phyloP scores from a whole-genome alignment of 1,140 invertebrate species.

The Drosophila auraria region DNA sequence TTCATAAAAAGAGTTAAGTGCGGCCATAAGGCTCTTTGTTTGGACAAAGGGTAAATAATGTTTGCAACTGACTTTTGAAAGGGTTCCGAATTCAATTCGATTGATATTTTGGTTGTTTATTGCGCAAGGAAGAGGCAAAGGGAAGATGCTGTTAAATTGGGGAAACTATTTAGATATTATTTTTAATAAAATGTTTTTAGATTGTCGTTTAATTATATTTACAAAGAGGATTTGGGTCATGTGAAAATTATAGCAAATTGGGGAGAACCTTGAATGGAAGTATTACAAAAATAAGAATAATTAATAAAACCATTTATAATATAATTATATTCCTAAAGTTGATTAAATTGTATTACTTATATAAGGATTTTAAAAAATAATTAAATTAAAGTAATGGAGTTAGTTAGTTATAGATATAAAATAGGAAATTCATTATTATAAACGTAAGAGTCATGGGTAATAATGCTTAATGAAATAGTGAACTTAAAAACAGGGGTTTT shows the following conservation, averaged over 20 bases:
- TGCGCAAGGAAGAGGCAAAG: neutral
- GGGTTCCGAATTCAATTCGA: slow-evolving; percentile 21
- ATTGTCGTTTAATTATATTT: neutral
- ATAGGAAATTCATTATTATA: no score
- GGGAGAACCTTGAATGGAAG: neutral
- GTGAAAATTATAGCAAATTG: neutral
- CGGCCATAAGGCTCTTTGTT: slow-evolving; percentile 52
- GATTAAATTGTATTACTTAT: no score
- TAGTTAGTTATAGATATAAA: no score
- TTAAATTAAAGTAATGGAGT: neutral
- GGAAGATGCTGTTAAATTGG: neutral
- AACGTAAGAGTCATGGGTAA: neutral
- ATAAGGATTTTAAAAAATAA: neutral
- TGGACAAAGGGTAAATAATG: slow-evolving; percentile 33
- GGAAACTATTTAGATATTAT: neutral
- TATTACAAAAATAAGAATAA: no score
- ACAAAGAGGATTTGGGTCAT: no score
- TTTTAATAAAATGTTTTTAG: neutral
- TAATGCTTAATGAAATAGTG: neutral
- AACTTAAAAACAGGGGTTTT: neutral
- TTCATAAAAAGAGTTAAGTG: slow-evolving; percentile 78
- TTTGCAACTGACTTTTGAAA: slow-evolving; percentile 34
- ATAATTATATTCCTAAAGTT: no score
- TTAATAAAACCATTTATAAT: no score
- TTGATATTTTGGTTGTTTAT: slow-evolving; percentile 2